A percentile compares a stretch with the other conserved stretches of the same genome.
These are phyloP conservation scores for Chaetophractus vellerosus DNA, from an alignment of 2,797 vertebrate species.

Conservation along the genomic window DNA sequence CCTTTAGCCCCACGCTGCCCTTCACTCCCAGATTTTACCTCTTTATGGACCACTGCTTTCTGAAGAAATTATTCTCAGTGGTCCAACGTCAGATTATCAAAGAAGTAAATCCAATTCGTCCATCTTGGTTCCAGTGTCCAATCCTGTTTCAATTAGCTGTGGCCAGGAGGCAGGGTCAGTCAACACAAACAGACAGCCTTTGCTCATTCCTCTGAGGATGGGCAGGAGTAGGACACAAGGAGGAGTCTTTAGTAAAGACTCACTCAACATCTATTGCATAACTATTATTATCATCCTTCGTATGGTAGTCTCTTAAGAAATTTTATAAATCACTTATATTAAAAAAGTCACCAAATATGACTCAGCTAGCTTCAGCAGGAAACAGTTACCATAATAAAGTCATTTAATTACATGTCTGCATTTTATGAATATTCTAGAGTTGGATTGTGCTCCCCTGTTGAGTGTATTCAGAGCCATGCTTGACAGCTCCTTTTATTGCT, in stretches of 20 bases:
- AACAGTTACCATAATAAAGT: conserved; percentile 10
- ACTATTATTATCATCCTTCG: background rate
- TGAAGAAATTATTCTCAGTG: background rate
- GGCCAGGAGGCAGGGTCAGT: background rate
- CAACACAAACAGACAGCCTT: background rate
- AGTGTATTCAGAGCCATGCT: background rate
- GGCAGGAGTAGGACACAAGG: background rate
- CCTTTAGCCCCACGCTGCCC: background rate
- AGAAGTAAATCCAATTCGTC: background rate
- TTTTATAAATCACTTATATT: background rate
- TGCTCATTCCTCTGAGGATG: background rate
- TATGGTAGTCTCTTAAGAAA: background rate
- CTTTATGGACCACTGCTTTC: background rate
- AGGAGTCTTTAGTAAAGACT: background rate
- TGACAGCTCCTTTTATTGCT: conserved; percentile 50
- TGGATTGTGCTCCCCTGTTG: background rate
- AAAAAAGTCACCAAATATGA: conserved; percentile 20
- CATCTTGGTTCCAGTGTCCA: background rate
- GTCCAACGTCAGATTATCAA: background rate
- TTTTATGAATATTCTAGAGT: background rate
- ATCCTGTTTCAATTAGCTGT: background rate
- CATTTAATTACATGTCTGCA: background rate
- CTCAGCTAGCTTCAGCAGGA: conserved; percentile 15
- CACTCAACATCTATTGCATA: background rate
- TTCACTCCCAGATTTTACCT: background rate